Conservation (phyloP, 2,113 vertebrate species). For the Poeciliopsis turrubarensis region DNA sequence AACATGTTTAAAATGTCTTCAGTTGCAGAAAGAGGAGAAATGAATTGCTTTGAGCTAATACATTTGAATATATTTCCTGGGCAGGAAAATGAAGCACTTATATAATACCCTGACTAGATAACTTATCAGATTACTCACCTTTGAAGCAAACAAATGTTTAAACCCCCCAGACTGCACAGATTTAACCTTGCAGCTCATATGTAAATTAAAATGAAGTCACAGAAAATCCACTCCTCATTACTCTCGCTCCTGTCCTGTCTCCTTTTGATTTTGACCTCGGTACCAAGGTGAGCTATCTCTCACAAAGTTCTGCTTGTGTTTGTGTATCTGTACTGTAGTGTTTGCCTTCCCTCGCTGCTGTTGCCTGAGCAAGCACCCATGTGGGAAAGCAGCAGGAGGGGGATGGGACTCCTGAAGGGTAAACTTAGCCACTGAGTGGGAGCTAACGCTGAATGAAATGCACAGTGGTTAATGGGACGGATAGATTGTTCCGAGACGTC, state of each 20-base stretch:
- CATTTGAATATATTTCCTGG: slow-evolving; percentile 5
- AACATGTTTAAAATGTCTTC: background rate
- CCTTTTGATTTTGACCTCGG: slow-evolving; percentile 40
- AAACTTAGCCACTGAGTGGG: slow-evolving; percentile 44
- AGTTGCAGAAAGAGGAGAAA: background rate
- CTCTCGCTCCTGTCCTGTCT: background rate
- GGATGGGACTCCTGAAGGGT: slow-evolving; percentile 37
- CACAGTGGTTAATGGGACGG: background rate
- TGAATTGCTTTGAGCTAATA: background rate
- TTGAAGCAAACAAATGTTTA: too few relatives aligned
- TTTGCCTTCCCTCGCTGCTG: slow-evolving; percentile 58
- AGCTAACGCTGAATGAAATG: slow-evolving; percentile 30
- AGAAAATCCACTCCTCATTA: slow-evolving; percentile 18
- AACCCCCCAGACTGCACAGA: background rate
- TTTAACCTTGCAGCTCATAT: background rate
- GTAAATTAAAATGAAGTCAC: background rate
- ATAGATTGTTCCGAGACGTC: background rate
- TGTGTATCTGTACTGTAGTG: slow-evolving; percentile 34
- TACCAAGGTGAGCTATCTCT: slow-evolving; percentile 66
- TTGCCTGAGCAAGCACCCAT: slow-evolving; percentile 59
- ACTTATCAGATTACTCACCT: background rate
- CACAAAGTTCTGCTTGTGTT: slow-evolving; percentile 43
- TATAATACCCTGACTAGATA: background rate
- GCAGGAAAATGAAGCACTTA: slow-evolving; percentile 37
- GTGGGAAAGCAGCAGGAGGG: slow-evolving; percentile 39